Percentiles rank a stretch among this genome's conserved stretches.
Evolutionary conservation across 92 coral and sea anemone species (phyloP).

Genomic region (Porites cylindrica): DNA sequence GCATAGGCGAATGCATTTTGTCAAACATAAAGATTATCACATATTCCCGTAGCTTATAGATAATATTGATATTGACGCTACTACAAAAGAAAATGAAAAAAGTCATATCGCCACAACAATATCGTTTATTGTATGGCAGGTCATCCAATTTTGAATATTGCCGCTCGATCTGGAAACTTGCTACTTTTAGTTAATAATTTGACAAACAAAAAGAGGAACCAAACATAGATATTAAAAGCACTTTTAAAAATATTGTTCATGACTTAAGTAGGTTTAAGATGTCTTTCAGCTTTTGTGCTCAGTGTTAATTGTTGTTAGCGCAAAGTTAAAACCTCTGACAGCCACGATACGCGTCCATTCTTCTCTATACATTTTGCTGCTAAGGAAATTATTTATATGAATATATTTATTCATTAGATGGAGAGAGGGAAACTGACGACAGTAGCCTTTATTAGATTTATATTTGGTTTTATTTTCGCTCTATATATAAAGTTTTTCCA

Average conservation of each 20-base stretch:
- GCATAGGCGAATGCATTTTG: too few relatives aligned
- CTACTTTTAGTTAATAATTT: too few relatives aligned
- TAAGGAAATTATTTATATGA: too few relatives aligned
- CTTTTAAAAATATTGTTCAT: too few relatives aligned
- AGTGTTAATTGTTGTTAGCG: background rate
- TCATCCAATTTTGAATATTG: slow-evolving; percentile 17
- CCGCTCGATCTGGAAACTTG: background rate
- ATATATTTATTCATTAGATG: too few relatives aligned
- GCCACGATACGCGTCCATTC: too few relatives aligned
- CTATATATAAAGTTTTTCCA: background rate
- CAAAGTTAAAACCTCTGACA: too few relatives aligned
- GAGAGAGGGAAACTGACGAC: too few relatives aligned
- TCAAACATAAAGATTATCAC: too few relatives aligned
- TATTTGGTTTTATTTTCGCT: background rate
- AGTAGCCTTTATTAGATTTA: background rate
- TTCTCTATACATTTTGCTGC: too few relatives aligned
- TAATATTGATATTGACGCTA: background rate
- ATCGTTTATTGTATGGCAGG: background rate
- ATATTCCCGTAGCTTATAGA: background rate
- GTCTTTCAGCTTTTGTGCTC: background rate
- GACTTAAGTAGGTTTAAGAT: too few relatives aligned
- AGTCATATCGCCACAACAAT: background rate
- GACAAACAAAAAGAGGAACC: background rate
- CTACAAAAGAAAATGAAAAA: background rate
- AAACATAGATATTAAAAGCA: background rate